Percentiles rank a stretch among this genome's conserved stretches.
Evolutionary conservation across 2,797 vertebrate genomes (phyloP).

Genomic region (Neostethus bicornis): DNA sequence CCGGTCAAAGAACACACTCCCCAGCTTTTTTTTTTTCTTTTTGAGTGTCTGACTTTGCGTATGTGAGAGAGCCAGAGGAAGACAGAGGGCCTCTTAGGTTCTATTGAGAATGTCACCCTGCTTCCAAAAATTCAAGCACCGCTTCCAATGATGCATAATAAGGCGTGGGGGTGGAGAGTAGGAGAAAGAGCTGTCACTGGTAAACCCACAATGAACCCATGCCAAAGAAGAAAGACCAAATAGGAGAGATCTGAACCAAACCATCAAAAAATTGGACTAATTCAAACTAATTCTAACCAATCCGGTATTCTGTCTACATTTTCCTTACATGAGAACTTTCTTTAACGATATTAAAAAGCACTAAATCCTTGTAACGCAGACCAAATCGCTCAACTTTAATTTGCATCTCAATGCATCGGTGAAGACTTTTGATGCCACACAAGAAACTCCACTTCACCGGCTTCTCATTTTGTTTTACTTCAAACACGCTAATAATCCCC

Average conservation of each 20-base stretch:
- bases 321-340: slow-evolving; percentile 1
- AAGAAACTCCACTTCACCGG: slow-evolving; percentile 9
- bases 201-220: slow-evolving; percentile 33
- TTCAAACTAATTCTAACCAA: neutral
- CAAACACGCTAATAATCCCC: slow-evolving; percentile 32
- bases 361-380: slow-evolving; percentile 18
- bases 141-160: slow-evolving; percentile 49
- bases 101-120: slow-evolving; percentile 57
- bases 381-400: slow-evolving; percentile 22
- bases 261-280: neutral
- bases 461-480: slow-evolving; percentile 21
- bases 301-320: neutral
- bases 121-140: slow-evolving; percentile 56
- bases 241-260: slow-evolving; percentile 16
- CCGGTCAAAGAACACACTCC: slow-evolving; percentile 15
- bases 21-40: neutral
- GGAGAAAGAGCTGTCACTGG: slow-evolving; percentile 24
- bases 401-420: slow-evolving; percentile 21
- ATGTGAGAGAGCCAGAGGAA: slow-evolving; percentile 3
- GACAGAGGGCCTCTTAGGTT: slow-evolving; percentile 35
- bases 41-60: slow-evolving; percentile 8
- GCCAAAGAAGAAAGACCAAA: slow-evolving; percentile 17
- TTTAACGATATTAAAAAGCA: too few relatives aligned
- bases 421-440: slow-evolving; percentile 12
- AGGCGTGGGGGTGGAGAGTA: slow-evolving; percentile 25